These are phyloP conservation scores for Megaceryle maxima DNA, from an alignment of 2,113 vertebrate species.

Conservation along the genomic window DNA sequence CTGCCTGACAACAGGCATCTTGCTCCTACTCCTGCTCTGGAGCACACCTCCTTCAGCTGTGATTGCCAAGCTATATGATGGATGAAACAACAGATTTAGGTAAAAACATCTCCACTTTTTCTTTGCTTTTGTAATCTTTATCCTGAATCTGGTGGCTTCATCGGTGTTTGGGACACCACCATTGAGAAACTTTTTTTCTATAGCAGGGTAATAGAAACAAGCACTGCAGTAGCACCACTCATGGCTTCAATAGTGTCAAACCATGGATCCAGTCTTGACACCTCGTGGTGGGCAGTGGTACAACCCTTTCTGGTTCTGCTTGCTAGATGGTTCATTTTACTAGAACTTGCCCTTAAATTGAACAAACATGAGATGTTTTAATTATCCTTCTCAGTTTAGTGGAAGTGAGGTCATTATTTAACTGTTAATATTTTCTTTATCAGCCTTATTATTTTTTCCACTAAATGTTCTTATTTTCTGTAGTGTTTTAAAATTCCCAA, in stretches of 20 bases:
- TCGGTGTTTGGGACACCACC: background rate
- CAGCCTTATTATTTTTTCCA: background rate
- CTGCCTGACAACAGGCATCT: background rate
- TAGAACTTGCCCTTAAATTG: background rate
- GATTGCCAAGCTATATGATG: background rate
- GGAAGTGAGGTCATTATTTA: background rate
- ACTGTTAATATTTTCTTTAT: background rate
- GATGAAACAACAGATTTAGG: background rate
- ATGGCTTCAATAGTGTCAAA: background rate
- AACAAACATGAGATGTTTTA: background rate
- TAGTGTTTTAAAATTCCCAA: background rate
- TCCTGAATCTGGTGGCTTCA: background rate
- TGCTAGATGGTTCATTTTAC: background rate
- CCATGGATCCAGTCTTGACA: background rate
- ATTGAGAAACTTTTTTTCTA: background rate
- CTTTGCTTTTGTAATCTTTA: background rate
- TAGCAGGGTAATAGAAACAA: background rate
- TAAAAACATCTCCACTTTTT: accelerated
- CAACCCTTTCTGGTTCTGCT: background rate
- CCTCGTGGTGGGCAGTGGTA: background rate
- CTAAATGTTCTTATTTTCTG: background rate
- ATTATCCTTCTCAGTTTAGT: background rate
- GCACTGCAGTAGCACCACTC: background rate
- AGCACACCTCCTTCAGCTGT: background rate
- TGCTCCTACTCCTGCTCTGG: background rate